Percentiles rank a stretch among this genome's conserved stretches.
phyloP scores from a whole-genome alignment of 2,113 vertebrate species.

The Falcunculus frontatus region DNA sequence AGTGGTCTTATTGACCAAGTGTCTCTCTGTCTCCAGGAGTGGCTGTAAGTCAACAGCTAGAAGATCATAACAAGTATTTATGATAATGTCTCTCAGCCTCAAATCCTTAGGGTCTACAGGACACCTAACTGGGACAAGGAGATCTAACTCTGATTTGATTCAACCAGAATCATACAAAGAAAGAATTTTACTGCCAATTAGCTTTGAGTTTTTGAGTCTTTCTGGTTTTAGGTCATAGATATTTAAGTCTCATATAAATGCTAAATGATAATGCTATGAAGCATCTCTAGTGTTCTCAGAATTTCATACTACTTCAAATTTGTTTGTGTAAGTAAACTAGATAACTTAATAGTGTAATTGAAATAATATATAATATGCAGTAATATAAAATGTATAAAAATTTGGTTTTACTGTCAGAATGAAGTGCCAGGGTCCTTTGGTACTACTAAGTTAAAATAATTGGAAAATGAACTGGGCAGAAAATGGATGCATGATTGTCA shows the following conservation, averaged over 20 bases:
- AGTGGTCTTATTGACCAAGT: background rate
- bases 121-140: background rate
- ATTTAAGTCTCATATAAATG: background rate
- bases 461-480: background rate
- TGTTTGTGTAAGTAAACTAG: background rate
- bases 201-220: background rate
- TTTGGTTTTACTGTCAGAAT: background rate
- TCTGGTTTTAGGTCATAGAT: background rate
- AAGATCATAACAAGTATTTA: background rate
- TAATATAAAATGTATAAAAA: background rate
- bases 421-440: background rate
- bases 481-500: background rate
- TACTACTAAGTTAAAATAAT: background rate
- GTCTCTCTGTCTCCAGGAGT: background rate
- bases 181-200: background rate
- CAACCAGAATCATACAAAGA: background rate
- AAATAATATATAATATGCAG: background rate
- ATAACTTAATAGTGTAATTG: background rate
- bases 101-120: background rate
- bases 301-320: background rate
- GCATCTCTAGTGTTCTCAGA: background rate
- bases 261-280: background rate
- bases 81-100: background rate
- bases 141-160: background rate
- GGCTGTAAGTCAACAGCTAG: background rate